Conservation (phyloP, 1,140 invertebrate species). For the Drosophila subobscura region DNA sequence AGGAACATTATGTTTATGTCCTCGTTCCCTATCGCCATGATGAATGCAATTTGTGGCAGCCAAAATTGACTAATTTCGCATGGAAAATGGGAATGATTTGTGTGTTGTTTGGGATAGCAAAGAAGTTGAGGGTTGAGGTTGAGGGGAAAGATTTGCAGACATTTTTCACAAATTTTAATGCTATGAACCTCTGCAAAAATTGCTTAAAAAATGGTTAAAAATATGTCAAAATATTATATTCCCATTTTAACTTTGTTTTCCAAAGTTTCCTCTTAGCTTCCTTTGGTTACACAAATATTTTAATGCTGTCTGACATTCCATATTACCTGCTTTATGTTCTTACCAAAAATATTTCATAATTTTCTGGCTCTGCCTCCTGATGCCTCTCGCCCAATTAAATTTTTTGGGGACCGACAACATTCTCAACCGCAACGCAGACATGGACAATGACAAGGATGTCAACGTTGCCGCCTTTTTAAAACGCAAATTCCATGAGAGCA, state of each 20-base stretch:
- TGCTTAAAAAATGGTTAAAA: too few species aligned
- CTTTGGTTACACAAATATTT: constrained; percentile 13
- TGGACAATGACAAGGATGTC: constrained; percentile 59
- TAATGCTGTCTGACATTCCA: constrained; percentile 13
- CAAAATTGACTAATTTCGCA: constrained; percentile 51
- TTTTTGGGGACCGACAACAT: constrained; percentile 52
- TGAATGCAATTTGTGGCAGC: constrained; percentile 53
- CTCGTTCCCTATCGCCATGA: constrained; percentile 35
- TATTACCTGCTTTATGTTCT: constrained; percentile 34
- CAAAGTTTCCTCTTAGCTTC: neutral
- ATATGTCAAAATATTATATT: too few species aligned
- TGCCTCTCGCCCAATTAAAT: constrained; percentile 66
- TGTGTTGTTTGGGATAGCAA: neutral
- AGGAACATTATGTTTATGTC: constrained; percentile 46
- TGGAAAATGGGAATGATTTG: neutral
- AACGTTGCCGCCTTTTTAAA: constrained; percentile 73
- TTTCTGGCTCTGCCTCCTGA: constrained; percentile 33
- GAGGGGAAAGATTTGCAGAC: too few species aligned
- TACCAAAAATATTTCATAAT: constrained; percentile 67
- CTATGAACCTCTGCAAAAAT: too few species aligned
- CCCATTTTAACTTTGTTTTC: neutral
- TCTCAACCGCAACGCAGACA: constrained; percentile 45
- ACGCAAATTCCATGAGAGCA: constrained; percentile 76
- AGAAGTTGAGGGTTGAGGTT: neutral
- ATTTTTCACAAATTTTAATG: too few species aligned